Percentiles rank a stretch among this genome's conserved stretches.
These are phyloP conservation scores for Aphelenchoides fujianensis DNA, from an alignment of 1,140 invertebrate species.

Conservation along the genomic window DNA sequence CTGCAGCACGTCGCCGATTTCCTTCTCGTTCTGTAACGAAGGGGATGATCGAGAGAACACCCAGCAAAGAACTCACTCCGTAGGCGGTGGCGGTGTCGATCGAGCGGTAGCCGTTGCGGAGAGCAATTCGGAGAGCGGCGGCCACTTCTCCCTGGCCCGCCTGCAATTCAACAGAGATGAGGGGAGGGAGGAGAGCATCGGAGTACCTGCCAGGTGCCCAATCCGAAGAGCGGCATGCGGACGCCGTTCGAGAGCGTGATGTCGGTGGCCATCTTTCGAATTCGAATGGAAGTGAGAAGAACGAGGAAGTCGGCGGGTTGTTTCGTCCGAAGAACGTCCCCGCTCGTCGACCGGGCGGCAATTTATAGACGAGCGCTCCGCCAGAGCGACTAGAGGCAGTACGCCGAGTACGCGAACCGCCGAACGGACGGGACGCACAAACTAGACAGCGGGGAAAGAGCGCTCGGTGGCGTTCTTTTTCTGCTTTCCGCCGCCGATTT, in stretches of 20 bases:
- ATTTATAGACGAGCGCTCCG: not conserved
- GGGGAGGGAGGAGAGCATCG: not conserved
- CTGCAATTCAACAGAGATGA: slow-evolving; percentile 21
- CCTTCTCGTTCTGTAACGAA: slow-evolving; percentile 70
- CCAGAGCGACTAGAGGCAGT: not conserved
- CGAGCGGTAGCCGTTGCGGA: slow-evolving; percentile 43
- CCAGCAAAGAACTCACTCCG: slow-evolving; percentile 29
- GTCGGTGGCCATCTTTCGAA: not conserved
- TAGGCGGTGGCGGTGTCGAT: slow-evolving; percentile 74
- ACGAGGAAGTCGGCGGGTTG: too few species aligned
- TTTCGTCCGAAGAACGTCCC: not conserved
- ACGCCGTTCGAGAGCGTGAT: slow-evolving; percentile 30
- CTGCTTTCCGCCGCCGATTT: too few species aligned
- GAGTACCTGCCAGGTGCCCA: slow-evolving; percentile 33
- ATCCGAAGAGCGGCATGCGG: slow-evolving; percentile 37
- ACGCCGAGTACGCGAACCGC: not conserved
- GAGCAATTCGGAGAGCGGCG: slow-evolving; percentile 34
- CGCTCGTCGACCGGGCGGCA: not conserved
- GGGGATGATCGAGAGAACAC: not conserved
- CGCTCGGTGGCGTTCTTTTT: too few species aligned
- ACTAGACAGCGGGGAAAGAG: too few species aligned
- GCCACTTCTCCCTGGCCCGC: slow-evolving; percentile 27
- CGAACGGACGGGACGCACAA: too few species aligned
- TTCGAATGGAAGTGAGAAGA: not conserved
- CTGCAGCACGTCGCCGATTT: slow-evolving; percentile 75